Base-by-base conservation (phyloP, 2,888 invertebrate genomes). In the Coenonympha arcania region DNA sequence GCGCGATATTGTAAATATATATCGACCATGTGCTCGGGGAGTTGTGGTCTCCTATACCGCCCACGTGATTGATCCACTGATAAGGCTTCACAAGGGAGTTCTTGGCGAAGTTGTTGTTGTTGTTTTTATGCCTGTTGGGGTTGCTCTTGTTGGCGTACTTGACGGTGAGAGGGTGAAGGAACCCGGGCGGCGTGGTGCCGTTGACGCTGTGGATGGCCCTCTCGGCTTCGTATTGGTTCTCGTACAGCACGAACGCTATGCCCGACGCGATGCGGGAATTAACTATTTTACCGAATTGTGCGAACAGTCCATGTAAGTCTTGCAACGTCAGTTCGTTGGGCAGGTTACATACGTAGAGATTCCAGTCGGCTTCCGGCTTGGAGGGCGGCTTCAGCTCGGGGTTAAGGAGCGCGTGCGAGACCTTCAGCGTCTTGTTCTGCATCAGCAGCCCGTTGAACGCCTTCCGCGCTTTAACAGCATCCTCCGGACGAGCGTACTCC, bases 141-240 rank as follows among this genome's bases (percentile, higher is more conserved):
- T 87, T 87, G 78, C 87, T 84, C 76, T 87, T 87, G 80, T 87
- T 87, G 68, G 87, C 87, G 71, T 85, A 87, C 84, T 87, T 87
- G 79, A 87, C 87, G 71, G 87, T 87, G 73, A 87, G 72, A 50
- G 87, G 87, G 67, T 87, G 86, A 74, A 87, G 62, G 77, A 87
- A 87, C 61, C 87, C 87, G 55, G 87, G 85, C 30, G 87, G 87
- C 56, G 84, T 85, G 54, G 80, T 69, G 55, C 75, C 86, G 75
- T 86, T 84, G 54, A 86, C 76, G 64, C 73, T 85, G 65, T 84
- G 84, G 56, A 87, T 85, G 55, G 87, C 87, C 65, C 85, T 71
- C 62, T 87, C 87, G 43, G 86, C 87, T 69, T 87, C 87, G 64
- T 79, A 83, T 59, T 87, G 87, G 50, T 86, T 83, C 65, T 87